Base-by-base conservation (phyloP, 2,888 invertebrate genomes). In the Priapulus caudatus region DNA sequence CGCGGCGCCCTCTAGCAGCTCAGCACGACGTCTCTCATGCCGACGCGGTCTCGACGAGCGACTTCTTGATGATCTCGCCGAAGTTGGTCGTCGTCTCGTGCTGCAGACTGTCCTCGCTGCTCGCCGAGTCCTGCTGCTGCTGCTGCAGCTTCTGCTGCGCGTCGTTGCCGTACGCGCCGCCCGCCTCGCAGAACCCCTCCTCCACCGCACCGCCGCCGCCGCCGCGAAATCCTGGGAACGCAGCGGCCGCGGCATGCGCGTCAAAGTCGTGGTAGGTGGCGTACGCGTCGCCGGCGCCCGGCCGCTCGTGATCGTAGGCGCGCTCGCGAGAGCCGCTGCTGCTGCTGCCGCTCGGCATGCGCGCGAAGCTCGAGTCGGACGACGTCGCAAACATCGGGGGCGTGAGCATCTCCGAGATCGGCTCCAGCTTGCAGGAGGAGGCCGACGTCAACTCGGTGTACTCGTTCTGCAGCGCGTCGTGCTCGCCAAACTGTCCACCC, bases 11-110 rank as follows among this genome's bases (percentile, higher is more conserved):
- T n/a, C n/a, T n/a, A n/a, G n/a, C n/a, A n/a, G n/a, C n/a, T n/a
- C n/a, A n/a, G 33, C 33, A 33, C 10, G n/a, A 10, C 10, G 33
- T 33, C 33, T 52, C 50, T 78, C 81, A 86, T 75, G 85, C 85
- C 64, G 83, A 84, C 64, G 86, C 87, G 64, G 86, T 87, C 72
- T 89, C 88, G 67, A 88, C 87, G 79, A 89, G 87, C 58, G 86
- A 85, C 73, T 89, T 87, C 72, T 88, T 89, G 62, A 89, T 88
- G 64, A 90, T 84, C 75, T 89, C 88, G 51, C 88, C 88, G 67
- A 89, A 87, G 71, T 88, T 88, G 65, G 86, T 86, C n/a, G n/a
- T n/a, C n/a, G n/a, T n/a, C 1, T 59, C 57, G 23, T 63, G 60
- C 22, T 61, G 61, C 77, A 53, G 78, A 62, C 75, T 75, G 52